Evolutionary conservation across 2,113 vertebrate species (phyloP), one percentile per base, ranked within the genome.

Genomic region (Enhydra lutris): DNA sequence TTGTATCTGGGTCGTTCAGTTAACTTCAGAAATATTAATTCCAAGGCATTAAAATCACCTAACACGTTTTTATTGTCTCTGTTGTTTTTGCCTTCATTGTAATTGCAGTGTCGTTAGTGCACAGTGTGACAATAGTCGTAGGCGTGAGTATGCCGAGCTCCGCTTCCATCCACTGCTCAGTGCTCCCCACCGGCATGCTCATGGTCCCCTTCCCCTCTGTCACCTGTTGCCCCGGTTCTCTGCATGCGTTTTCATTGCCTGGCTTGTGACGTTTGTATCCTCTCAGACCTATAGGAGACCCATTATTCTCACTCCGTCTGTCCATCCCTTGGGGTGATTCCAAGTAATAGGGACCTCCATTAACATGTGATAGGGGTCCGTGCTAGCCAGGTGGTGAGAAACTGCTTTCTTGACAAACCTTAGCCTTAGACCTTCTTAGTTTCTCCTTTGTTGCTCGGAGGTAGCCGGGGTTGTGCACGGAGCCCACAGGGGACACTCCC

Each of bases 71-170:
- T 18, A 26, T 65, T 13, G 3, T 36, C 39, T 95, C 71, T 7
- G 0, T 79, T 42, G 6, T 42, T 31, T 69, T 42, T 93, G 15
- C 74, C 45, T 76, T 47, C 26, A 18, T 4, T 45, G 15, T 78
- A 78, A 31, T 10, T 2, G 26, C 74, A 31, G 7, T 14, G 26
- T 31, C 4, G 4, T 4, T 47, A 18, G 15, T 14, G 3, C n/a
- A 18, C 73, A 17, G 42, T 3, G 74, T 47, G 42, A 78, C 74
- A 1, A 1, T 18, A 9, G 7, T 47, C 26, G 26, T 7, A 18
- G 42, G 26, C 6, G 3, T 29, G 24, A 0, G 3, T 20, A 3
- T 7, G 15, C 6, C 2, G 31, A 34, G 31, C 63, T 1, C 13
- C 34, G 1, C 65, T 69, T 20, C 65, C 17, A 7, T 10, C 34